Base-by-base conservation (phyloP, 2,888 invertebrate species). In the Coelopa pilipes region DNA sequence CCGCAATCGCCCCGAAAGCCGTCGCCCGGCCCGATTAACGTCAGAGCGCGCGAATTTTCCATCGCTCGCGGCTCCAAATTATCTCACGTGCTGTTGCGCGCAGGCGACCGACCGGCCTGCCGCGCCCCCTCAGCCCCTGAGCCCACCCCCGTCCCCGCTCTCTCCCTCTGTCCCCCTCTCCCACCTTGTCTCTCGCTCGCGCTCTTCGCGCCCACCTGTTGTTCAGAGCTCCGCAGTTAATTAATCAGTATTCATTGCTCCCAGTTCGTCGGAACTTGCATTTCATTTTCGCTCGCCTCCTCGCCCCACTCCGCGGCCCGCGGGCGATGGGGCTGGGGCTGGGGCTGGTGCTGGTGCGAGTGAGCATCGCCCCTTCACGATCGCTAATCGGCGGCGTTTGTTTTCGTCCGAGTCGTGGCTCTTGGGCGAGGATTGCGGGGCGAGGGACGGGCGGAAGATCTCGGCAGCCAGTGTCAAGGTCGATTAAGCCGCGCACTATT, bases 211-310 rank as follows among this genome's bases (percentile, higher is more conserved):
- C 49, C 49, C 59, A 49, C 70, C 47, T 17, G 49, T 46, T 69
- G 47, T 47, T 70, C 53, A 24, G 66, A 57, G 13, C 66, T 75
- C 77, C 77, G 74, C 80, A 82, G 82, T 82, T 82, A 82, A 82
- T 82, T 82, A 82, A 82, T 82, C 82, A 82, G 82, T 12, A 59
- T 59, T 59, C 57, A 59, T 59, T 24, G 11, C 11, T 19, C n/a
- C 19, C 55, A n/a, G 17, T 21, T 19, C 17, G 1, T 12, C 24
- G n/a, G 11, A 19, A 21, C 12, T 59, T 59, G 17, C 21, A 9
- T 19, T 21, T 12, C 24, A 11, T 59, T 19, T 2, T 11, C 13
- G 17, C 11, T 13, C 24, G 57, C 4, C 21, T 53, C 15, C n/a
- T 11, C n/a, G 10, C 10, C 34, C 4, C 34, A 34, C 7, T 34